Evolutionary conservation across 2,797 vertebrate species (phyloP).

Genomic region (Bradypodion ventrale): DNA sequence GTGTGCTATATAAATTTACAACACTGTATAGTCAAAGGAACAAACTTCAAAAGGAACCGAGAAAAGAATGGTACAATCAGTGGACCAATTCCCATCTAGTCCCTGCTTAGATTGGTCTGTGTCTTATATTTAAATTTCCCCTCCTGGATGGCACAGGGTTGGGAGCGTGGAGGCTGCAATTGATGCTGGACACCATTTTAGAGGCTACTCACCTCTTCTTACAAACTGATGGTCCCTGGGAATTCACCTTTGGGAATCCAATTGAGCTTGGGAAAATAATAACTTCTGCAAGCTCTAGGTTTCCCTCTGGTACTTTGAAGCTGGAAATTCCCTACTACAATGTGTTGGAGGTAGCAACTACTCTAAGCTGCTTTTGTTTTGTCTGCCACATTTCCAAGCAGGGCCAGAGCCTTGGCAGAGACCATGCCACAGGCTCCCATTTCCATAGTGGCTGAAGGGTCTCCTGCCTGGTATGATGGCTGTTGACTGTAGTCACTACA

Average conservation of each 20-base stretch:
- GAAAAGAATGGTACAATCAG: background rate
- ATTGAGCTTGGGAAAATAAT: no score
- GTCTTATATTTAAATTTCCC: background rate
- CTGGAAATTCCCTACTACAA: background rate
- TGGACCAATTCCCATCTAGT: background rate
- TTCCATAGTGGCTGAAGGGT: background rate
- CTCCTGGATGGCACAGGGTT: no score
- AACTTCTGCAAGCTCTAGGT: no score
- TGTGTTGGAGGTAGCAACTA: background rate
- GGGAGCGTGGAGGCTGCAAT: no score
- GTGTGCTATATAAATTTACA: background rate
- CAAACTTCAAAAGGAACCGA: background rate
- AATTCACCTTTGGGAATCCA: background rate
- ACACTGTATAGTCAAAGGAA: background rate
- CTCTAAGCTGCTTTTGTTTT: background rate
- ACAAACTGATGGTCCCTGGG: background rate
- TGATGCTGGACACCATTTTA: background rate
- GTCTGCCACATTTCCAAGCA: background rate
- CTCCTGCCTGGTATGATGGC: background rate
- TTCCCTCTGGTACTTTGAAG: background rate
- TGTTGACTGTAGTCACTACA: background rate
- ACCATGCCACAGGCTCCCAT: background rate
- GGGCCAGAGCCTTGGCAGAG: background rate
- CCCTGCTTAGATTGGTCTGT: background rate
- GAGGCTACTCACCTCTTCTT: background rate